A percentile compares a stretch with the other conserved stretches of the same genome.
Conservation (phyloP, 2,888 invertebrate genomes). For the Erebia epiphron region DNA sequence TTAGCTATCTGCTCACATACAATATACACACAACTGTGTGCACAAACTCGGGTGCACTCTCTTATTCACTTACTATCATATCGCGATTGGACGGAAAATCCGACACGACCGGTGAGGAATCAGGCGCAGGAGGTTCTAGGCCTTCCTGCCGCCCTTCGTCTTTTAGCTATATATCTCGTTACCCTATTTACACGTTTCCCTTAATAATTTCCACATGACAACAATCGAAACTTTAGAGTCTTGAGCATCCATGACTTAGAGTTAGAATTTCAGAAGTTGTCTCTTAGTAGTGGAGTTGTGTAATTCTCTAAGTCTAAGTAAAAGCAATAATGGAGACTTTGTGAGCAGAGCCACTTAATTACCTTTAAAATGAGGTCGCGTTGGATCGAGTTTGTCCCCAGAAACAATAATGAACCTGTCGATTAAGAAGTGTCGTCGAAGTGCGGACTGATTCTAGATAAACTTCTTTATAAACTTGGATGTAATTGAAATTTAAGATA, state of each 20-base stretch:
- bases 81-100: too few species aligned
- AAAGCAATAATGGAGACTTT: conserved; percentile 36
- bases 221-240: background rate
- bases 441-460: conserved; percentile 16
- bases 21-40: too few species aligned
- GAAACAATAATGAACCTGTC: conserved; percentile 34
- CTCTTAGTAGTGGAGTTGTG: conserved; percentile 6
- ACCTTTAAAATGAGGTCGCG: conserved; percentile 36
- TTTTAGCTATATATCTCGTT: too few species aligned
- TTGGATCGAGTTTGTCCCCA: conserved; percentile 25
- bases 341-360: conserved; percentile 37
- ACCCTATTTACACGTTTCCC: background rate
- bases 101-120: too few species aligned
- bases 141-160: too few species aligned
- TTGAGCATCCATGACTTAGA: background rate
- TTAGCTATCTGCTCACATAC: too few species aligned
- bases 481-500: conserved; percentile 25
- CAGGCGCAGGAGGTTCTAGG: too few species aligned
- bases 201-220: background rate
- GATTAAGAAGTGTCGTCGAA: conserved; percentile 13
- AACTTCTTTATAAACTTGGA: conserved; percentile 22
- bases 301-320: background rate
- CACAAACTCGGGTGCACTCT: too few species aligned
- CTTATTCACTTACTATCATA: too few species aligned
- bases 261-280: conserved; percentile 8